Conservation (phyloP, 2,113 vertebrate genomes). For the Nicator chloris region DNA sequence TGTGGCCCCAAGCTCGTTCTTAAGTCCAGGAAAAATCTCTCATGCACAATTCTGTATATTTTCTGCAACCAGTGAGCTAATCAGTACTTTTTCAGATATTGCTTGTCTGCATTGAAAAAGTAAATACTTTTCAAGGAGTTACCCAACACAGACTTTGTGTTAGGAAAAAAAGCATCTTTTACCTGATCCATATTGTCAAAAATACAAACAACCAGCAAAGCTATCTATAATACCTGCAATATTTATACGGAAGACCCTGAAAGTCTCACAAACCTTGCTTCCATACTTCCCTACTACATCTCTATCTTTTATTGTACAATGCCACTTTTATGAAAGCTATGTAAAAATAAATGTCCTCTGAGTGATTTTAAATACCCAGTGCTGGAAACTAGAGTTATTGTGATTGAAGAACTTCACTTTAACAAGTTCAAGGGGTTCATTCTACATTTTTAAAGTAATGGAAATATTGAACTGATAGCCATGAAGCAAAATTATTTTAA, state of each 20-base stretch:
- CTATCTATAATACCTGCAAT: not conserved
- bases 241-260: not conserved
- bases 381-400: not conserved
- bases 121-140: not conserved
- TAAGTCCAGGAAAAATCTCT: not conserved
- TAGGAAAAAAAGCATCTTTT: not conserved
- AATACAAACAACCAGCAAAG: not conserved
- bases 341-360: not conserved
- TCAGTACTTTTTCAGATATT: not conserved
- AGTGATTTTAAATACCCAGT: not conserved
- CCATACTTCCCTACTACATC: accelerated
- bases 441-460: not conserved
- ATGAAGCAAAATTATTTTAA: not conserved
- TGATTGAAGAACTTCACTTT: not conserved
- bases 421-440: not conserved
- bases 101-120: not conserved
- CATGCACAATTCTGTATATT: not conserved
- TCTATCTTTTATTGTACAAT: not conserved
- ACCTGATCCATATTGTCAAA: not conserved
- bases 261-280: not conserved
- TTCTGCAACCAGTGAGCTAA: not conserved
- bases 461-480: not conserved
- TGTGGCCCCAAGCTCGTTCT: not conserved
- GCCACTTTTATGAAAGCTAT: not conserved
- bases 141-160: not conserved